Conservation (phyloP, 2,888 invertebrate species). For the Adelognathus sp. region DNA sequence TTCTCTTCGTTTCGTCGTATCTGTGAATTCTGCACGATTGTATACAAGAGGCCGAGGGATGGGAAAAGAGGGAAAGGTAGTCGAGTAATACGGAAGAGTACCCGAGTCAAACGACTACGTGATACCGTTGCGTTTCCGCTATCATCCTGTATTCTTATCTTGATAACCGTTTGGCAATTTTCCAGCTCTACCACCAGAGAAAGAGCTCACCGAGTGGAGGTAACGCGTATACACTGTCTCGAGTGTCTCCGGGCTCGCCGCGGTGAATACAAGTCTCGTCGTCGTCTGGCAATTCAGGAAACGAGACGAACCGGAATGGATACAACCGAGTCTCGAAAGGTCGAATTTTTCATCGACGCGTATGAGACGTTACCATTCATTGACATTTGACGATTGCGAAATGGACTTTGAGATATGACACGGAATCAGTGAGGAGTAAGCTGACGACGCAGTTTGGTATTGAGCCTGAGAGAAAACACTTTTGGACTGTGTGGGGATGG, state of each 20-base stretch:
- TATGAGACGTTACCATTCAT: conserved; percentile 1
- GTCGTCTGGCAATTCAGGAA: conserved; percentile 37
- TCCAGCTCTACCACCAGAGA: conserved; percentile 53
- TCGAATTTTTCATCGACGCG: conserved; percentile 5
- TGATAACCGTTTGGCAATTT: conserved; percentile 65
- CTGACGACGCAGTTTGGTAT: neutral
- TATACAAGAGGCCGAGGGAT: conserved; percentile 14
- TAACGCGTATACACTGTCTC: conserved; percentile 33
- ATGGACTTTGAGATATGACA: neutral
- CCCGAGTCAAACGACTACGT: conserved; percentile 62
- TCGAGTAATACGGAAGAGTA: conserved; percentile 49
- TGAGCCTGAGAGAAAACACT: neutral
- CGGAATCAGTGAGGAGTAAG: neutral
- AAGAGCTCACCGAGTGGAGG: conserved; percentile 3
- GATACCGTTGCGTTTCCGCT: conserved; percentile 61
- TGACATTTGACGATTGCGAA: neutral
- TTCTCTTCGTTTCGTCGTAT: neutral
- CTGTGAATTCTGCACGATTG: conserved; percentile 13
- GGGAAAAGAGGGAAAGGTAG: neutral
- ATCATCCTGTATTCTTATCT: conserved; percentile 64
- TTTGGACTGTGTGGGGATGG: conserved; percentile 1
- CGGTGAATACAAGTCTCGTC: conserved; percentile 45
- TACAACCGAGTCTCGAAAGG: neutral
- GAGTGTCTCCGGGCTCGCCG: conserved; percentile 40
- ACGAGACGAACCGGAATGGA: neutral